phyloP scores from a whole-genome alignment of 2,888 invertebrate genomes.

The Monoplex corrugatus region DNA sequence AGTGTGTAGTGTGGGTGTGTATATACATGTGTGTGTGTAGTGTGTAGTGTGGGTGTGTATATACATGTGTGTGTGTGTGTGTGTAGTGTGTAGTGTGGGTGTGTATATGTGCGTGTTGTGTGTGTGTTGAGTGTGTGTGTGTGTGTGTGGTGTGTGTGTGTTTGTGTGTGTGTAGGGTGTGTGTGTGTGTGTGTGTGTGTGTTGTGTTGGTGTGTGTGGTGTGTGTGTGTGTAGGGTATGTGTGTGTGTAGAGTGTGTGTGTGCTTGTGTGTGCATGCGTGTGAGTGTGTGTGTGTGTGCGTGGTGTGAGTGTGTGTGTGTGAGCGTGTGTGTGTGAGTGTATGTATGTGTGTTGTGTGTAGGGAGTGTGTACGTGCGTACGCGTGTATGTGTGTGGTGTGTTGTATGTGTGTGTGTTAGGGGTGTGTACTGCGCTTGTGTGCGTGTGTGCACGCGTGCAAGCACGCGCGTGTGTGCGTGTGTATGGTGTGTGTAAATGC shows the following conservation, averaged over 20 bases:
- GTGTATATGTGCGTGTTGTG: background rate
- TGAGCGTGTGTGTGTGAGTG: no score
- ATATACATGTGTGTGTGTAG: background rate
- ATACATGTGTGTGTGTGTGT: background rate
- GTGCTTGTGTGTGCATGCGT: background rate
- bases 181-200: background rate
- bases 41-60: background rate
- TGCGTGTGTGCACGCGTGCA: slow-evolving; percentile 5
- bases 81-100: background rate
- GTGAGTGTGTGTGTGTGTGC: background rate
- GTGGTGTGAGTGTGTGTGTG: background rate
- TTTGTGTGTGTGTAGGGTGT: background rate
- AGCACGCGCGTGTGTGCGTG: background rate
- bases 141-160: background rate
- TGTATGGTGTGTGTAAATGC: slow-evolving; percentile 17
- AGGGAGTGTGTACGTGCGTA: no score
- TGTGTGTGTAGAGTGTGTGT: background rate
- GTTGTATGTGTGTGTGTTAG: background rate
- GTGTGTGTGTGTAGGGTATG: background rate
- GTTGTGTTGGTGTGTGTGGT: background rate
- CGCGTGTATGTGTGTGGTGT: no score
- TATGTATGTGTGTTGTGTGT: no score
- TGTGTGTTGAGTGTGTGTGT: background rate
- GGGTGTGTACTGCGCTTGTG: background rate
- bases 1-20: background rate